Evolutionary conservation across 92 coral and sea anemone species (phyloP), one percentile per base, ranked within the genome.

Genomic region (Umimayanthus kanabou): DNA sequence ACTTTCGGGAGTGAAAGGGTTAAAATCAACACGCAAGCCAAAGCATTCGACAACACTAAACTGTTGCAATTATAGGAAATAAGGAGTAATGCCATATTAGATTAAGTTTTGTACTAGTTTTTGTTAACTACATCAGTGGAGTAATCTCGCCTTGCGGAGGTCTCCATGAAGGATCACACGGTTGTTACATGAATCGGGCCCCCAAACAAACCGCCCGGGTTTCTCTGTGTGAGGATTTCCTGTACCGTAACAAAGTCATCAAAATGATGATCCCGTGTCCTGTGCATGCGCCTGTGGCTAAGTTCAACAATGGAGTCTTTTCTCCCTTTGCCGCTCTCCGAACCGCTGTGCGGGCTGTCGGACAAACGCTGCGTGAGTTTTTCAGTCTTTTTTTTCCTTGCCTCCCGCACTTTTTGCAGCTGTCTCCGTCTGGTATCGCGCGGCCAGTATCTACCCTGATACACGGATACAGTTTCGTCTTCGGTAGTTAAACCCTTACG

Each of bases 181-280:
- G 99, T 97, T 73, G 99, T 97, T 20, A 97, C 99, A 73, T 95
- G 98, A 72, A 97, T 89, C 0, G 99, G 99, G 15, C 99, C 99
- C 29, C 91, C 91, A 9, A 90, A 92, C 20, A 92, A 89, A 80
- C 99, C 99, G 70, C 88, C 93, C 5, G 94, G 90, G 85, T 97
- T 97, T 37, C 99, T 91, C 83, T 97, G 99, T 23, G 94, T 91
- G 55, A 97, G 84, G 50, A 95, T 92, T 86, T 97, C 99, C 80
- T 94, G 98, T 8, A 97, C 98, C 2, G 99, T 97, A 8, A 96
- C 95, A 94, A 97, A 97, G 90, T 97, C 99, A 80, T 97, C 98
- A 80, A 97, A 97, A 33, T 90, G 89, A 67, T 81, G 90, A 61
- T 90, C 96, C 33, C 89, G 88, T 66, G 90, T 91, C 66, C 86